Evolutionary conservation across 92 coral and sea anemone species (phyloP), one percentile per base, ranked within the genome.

Genomic region (Plumapathes pennacea): DNA sequence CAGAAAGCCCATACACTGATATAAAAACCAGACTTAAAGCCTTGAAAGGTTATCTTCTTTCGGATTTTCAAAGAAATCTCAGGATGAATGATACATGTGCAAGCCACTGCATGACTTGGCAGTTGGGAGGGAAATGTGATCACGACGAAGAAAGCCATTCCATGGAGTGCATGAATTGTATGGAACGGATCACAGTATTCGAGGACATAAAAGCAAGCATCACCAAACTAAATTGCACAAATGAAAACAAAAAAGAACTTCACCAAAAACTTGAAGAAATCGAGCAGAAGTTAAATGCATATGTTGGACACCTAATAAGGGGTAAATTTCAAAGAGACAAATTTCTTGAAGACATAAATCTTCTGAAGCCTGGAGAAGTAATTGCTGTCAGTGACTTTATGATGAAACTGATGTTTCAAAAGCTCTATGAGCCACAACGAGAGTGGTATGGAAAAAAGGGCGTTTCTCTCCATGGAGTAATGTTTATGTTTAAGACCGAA

Each of bases 331-430:
- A 61, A 25, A 64, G 78, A 23, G 46, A 32, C 32, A 54, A 57
- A 12, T 80, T 63, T 38, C 41, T 50, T 38, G 49, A 57, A 50
- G 81, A 78, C n/a, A 64, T 73, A 8, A 58, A 54, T 15, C 10
- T 46, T 20, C 59, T 81, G 3, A 5, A 38, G 25, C 57, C 67
- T 5, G 79, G 79, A 2, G 43, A 79, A 13, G 34, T 80, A 9
- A 43, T 71, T 10, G 80, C 67, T 26, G 86, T 71, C 2, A 36
- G 80, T 14, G 77, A 76, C 30, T 76, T 58, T 34, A 82, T 76
- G 89, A 82, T 82, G 89, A 82, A 68, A 37, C 79, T 75, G 22
- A 13, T 75, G 46, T 64, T 74, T 22, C 56, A 65, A 25, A 58
- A 67, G 38, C 50, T 62, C 12, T 47, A 31, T 51, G 89, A 75